Base-by-base conservation (phyloP, 2,113 vertebrate species). In the Turdus rufiventris region DNA sequence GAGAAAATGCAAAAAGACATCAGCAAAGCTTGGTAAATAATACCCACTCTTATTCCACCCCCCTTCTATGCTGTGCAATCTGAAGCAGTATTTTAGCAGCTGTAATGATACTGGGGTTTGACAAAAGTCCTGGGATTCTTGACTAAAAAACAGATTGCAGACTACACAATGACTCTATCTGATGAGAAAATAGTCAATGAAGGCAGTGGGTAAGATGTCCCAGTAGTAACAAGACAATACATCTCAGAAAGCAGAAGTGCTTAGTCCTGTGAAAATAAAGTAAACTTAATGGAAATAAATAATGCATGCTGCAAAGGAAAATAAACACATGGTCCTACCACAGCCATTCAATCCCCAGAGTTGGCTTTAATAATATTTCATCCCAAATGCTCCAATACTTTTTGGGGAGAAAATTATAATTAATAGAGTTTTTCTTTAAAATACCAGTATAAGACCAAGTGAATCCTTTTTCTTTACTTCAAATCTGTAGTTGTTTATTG, bases 241-340 rank as follows among this genome's bases (percentile, higher is more conserved):
- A 75, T 29, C 34, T 50, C 53, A 81, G 36, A 86, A 77, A 57
- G 28, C 65, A 75, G 48, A 68, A 87, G 18, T 76, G 66, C 54
- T 89, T 79, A 72, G 61, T 48, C 31, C 65, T 81, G 29, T 77
- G 88, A 75, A 94, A 89, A 70, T 23, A 34, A 14, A 74, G 38
- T 48, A 76, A 96, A 94, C 61, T 74, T 86, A 86, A 84, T 84
- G 56, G n/a, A 86, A 93, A 92, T 88, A 73, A 92, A 93, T 76
- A 91, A 86, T 92, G 28, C 70, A 83, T 81, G 20, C 33, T 74
- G 47, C 61, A 74, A 71, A 89, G 56, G 47, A 81, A 94, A 88
- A 86, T 62, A 81, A 91, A 77, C 3, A 5, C 1, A 1, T 74
- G 34, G 24, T 72, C 14, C 54, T 88, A 54, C 61, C 16, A 29